These are phyloP conservation scores for Pectinophora gossypiella DNA, from an alignment of 1,140 invertebrate genomes.

Conservation along the genomic window DNA sequence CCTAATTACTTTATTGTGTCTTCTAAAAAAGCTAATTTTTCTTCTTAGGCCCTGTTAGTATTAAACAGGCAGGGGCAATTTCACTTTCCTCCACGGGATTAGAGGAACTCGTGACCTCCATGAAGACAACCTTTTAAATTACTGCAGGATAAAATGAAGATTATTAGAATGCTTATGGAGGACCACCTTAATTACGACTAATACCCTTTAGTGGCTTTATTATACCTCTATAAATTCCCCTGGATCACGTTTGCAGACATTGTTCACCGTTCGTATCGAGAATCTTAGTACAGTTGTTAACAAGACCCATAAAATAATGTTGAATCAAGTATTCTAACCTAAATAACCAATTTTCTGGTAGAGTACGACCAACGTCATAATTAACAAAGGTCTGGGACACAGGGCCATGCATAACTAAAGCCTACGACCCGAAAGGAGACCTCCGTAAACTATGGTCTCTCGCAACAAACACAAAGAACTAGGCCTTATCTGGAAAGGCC, in stretches of 20 bases:
- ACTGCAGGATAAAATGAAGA: no score
- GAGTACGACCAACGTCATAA: background rate
- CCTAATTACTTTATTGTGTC: conserved; percentile 8
- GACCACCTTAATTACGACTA: no score
- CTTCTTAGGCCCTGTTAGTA: background rate
- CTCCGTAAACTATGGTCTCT: conserved; percentile 34
- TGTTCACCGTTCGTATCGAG: no score
- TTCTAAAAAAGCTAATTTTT: background rate
- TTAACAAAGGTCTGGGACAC: conserved; percentile 24
- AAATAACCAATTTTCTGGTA: background rate
- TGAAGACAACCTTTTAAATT: no score
- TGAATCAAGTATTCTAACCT: background rate
- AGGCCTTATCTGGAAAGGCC: conserved; percentile 2
- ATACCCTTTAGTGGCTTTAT: no score
- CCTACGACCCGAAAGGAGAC: conserved; percentile 17
- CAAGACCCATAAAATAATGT: no score
- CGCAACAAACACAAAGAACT: background rate
- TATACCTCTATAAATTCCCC: no score
- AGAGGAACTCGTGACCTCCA: no score
- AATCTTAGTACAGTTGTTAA: no score
- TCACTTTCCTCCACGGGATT: no score
- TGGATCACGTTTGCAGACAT: no score
- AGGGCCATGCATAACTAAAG: conserved; percentile 51
- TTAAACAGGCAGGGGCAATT: background rate
- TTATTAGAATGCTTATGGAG: no score